Percentiles rank a stretch among this genome's conserved stretches.
Evolutionary conservation across 2,113 vertebrate species (phyloP).

Genomic region (Ailurus styani): DNA sequence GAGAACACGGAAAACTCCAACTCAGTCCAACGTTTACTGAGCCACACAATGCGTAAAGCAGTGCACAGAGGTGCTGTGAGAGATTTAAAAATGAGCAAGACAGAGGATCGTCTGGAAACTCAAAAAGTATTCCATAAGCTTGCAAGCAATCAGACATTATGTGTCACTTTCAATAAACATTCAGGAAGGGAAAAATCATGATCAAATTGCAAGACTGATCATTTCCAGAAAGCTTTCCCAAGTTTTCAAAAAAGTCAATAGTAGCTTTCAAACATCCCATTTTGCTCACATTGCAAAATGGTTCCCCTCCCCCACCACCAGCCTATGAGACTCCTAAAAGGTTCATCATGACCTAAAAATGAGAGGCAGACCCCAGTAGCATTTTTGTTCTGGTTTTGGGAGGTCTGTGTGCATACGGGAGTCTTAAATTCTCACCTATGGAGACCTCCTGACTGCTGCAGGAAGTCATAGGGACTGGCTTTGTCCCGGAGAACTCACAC

Average conservation of each 20-base stretch:
- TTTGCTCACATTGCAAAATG: neutral
- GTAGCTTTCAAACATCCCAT: neutral
- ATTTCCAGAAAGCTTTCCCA: neutral
- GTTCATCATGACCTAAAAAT: neutral
- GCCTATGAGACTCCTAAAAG: neutral
- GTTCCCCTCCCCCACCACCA: neutral
- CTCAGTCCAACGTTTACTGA: neutral
- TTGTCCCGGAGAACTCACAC: neutral
- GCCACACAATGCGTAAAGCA: accelerated
- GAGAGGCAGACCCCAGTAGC: neutral
- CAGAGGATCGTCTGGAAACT: neutral
- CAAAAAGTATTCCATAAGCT: neutral
- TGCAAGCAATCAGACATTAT: neutral
- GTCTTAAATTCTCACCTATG: neutral
- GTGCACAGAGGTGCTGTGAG: neutral
- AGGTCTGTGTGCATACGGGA: too few relatives aligned
- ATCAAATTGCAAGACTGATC: neutral
- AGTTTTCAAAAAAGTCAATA: neutral
- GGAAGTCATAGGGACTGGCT: neutral
- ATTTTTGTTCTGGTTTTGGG: neutral
- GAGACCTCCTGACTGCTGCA: neutral
- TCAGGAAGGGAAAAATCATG: neutral
- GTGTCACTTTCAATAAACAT: neutral
- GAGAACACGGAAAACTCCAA: neutral
- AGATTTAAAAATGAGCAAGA: neutral